Base-by-base conservation (phyloP, 2,888 invertebrate genomes). In the Ceramica pisi region DNA sequence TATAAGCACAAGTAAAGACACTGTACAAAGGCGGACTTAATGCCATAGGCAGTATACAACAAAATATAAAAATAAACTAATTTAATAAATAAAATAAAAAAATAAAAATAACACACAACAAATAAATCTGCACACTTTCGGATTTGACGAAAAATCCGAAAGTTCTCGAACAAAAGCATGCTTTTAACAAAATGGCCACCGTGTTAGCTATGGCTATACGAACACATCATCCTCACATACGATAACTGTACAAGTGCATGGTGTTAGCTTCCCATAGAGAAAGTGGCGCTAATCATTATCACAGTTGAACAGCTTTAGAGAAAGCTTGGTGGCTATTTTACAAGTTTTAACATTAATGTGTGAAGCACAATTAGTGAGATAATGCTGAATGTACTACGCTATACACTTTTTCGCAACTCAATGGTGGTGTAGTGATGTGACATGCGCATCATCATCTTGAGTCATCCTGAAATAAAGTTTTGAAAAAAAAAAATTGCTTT, bases 221-320 rank as follows among this genome's bases (percentile, higher is more conserved):
- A 41, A 38, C 46, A 12, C 50, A 26, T 26, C 38, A 38, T 12
- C 59, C 46, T 16, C 41, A 63, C 57, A 48, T 53, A 53, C 23
- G 21, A 26, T 55, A 4, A 38, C 16, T 26, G 38, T 55, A 35
- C 59, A 14, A 44, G 35, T 31, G 16, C 10, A 48, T 31, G n/a
- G 5, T 26, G 26, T 26, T 19, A 57, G 74, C 21, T 44, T 64
- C 26, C 41, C 53, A 63, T 63, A 71, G 65, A 68, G 80, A 75
- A 76, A 76, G 78, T 55, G 48, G 2, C 16, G n/a, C 50, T 51
- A 60, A 71, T 59, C 44, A 41, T 41, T 31, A 31, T 31, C 14
- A 44, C 23, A 53, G 41, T n/a, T 31, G 23, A n/a, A 55, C 5
- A 0, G 16, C n/a, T 48, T 38, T 64, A 3, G 63, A 61, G 76